Conservation (phyloP, 2,113 vertebrate genomes). For the Peromyscus leucopus region DNA sequence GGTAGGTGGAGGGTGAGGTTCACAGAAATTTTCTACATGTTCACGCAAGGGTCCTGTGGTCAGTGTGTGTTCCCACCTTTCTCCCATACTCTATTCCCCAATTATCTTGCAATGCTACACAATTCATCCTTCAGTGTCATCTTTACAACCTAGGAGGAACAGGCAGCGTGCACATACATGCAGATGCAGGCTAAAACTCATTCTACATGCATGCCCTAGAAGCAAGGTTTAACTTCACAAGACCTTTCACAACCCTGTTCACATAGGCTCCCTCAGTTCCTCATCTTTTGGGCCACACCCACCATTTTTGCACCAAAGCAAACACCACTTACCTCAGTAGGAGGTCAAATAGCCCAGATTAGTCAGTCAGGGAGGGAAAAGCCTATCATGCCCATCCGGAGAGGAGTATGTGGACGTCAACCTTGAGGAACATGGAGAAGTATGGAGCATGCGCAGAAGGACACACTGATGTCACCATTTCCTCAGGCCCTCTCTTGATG, state of each 20-base stretch:
- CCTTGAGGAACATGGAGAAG: background rate
- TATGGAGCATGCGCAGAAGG: background rate
- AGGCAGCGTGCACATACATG: accelerated
- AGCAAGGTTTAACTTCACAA: background rate
- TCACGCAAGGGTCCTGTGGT: background rate
- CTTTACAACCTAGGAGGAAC: too few relatives aligned
- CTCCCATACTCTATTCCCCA: background rate
- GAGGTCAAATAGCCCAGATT: too few relatives aligned
- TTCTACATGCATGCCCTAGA: background rate
- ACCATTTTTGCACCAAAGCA: background rate
- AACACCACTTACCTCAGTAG: too few relatives aligned
- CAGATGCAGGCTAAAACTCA: too few relatives aligned
- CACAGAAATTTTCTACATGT: background rate
- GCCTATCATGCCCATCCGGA: accelerated
- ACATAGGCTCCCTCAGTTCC: too few relatives aligned
- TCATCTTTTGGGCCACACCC: too few relatives aligned
- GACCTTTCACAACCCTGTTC: background rate
- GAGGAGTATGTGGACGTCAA: background rate
- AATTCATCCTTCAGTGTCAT: too few relatives aligned
- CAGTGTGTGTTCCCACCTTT: background rate
- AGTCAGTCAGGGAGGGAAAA: too few relatives aligned
- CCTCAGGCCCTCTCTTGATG: accelerated
- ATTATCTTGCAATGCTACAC: background rate
- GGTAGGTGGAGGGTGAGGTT: too few relatives aligned
- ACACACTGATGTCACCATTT: accelerated